Evolutionary conservation across 2,888 invertebrate species (phyloP).

Genomic region (Tuta absoluta): DNA sequence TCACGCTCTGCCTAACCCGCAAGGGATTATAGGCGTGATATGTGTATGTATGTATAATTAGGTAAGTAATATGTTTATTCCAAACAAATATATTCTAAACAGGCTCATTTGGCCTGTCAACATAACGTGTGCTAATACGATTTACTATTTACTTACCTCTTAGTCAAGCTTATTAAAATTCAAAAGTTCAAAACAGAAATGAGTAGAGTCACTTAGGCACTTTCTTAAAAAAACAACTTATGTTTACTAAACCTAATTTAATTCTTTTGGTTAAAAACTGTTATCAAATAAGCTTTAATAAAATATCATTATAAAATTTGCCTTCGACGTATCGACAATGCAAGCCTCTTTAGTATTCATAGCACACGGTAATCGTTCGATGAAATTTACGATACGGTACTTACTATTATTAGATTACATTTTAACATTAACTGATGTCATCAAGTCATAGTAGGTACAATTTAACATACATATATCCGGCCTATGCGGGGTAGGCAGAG

Average conservation of each 20-base stretch:
- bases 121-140: background rate
- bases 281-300: no score
- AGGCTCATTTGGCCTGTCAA: background rate
- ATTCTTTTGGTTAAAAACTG: no score
- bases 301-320: no score
- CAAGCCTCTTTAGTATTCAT: conserved; percentile 42
- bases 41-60: no score
- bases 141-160: background rate
- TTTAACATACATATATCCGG: no score
- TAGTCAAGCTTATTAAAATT: background rate
- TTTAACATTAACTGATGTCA: conserved; percentile 58
- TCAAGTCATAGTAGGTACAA: conserved; percentile 33
- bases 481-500: no score
- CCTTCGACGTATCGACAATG: background rate
- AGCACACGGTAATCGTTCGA: conserved; percentile 38
- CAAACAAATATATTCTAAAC: background rate
- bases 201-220: background rate
- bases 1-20: no score
- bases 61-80: no score
- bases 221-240: no score
- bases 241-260: no score
- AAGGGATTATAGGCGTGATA: no score
- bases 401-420: conserved; percentile 50
- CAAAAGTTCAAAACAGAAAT: background rate
- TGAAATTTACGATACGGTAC: conserved; percentile 55